Conservation (phyloP, 2,797 vertebrate species). For the Hyperoplus lanceolatus region DNA sequence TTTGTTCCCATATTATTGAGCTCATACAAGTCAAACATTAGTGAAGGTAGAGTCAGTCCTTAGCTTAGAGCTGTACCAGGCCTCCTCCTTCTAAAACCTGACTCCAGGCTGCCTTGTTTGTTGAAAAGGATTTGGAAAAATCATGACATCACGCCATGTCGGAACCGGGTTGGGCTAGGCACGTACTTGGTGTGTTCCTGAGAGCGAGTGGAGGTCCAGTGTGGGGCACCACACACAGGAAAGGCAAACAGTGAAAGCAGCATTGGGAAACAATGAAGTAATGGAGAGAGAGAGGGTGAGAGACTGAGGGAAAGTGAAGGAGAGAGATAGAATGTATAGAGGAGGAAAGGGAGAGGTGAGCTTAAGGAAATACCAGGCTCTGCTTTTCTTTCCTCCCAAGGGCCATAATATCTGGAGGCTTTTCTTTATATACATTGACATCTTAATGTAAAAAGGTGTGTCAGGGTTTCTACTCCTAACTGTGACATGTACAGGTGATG, state of each 20-base stretch:
- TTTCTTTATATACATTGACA: conserved; percentile 12
- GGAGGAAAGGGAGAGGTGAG: conserved; percentile 50
- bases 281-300: conserved; percentile 55
- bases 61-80: not conserved
- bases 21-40: not conserved
- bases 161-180: conserved; percentile 32
- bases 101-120: conserved; percentile 55
- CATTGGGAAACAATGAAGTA: conserved; percentile 79
- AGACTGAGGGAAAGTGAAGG: conserved; percentile 32
- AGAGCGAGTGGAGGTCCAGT: conserved; percentile 59
- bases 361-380: conserved; percentile 32
- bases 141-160: conserved; percentile 63
- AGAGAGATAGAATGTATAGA: conserved; percentile 40
- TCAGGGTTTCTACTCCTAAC: not conserved
- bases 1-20: no score
- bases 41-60: not conserved
- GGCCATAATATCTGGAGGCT: conserved; percentile 36
- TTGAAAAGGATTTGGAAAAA: conserved; percentile 75
- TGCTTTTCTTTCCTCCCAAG: conserved; percentile 51
- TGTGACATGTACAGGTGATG: conserved; percentile 8
- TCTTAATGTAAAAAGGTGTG: conserved; percentile 30
- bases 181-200: conserved; percentile 52
- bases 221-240: conserved; percentile 65
- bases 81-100: conserved; percentile 34
- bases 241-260: conserved; percentile 67